Evolutionary conservation across 1,140 invertebrate species (phyloP), one percentile per base, ranked within the genome.

Genomic region (Saccostrea glomerata): DNA sequence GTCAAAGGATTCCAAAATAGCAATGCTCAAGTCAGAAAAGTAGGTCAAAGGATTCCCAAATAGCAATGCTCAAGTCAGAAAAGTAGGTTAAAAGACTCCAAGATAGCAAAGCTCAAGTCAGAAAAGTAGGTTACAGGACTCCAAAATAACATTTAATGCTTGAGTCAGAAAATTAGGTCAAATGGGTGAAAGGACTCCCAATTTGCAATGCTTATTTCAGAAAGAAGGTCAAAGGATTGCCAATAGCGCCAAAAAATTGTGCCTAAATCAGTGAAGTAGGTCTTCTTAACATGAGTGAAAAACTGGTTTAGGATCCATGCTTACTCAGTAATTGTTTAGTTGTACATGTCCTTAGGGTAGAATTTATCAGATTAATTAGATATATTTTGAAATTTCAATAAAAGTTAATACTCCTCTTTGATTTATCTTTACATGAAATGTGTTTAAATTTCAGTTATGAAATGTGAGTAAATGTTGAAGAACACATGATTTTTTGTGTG

Each of bases 1-100:
- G 30, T 36, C 30, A 82, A 94, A 93, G 73, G 94, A 94, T 82
- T 89, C 93, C 0, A 88, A 91, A 47, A 94, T 94, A 13, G 70
- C 87, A 30, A 90, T 92, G 30, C 30, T 36, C 30, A 36, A 36
- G 91, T 36, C 30, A 36, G 30, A 36, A 36, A 36, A 36, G 30
- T 36, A 36, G 30, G 30, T 36, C 30, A 82, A 94, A 93, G 73
- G 94, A 94, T 82, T 89, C 93, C 0, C 89, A 91, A 47, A 94
- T 94, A 13, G 70, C 87, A 30, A 90, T 92, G 47, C 90, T 94
- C 0, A 92, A 92, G 82, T 91, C 89, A 86, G 90, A 92, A 54
- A 93, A 36, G 30, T 36, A 36, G 30, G 30, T 36, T 2, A 36
- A 36, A 36, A 36, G 30, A 36, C 30, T 36, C 30, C 2, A 0